Evolutionary conservation across 2,797 vertebrate genomes (phyloP).

Genomic region (Alcedo quadribrachys): DNA sequence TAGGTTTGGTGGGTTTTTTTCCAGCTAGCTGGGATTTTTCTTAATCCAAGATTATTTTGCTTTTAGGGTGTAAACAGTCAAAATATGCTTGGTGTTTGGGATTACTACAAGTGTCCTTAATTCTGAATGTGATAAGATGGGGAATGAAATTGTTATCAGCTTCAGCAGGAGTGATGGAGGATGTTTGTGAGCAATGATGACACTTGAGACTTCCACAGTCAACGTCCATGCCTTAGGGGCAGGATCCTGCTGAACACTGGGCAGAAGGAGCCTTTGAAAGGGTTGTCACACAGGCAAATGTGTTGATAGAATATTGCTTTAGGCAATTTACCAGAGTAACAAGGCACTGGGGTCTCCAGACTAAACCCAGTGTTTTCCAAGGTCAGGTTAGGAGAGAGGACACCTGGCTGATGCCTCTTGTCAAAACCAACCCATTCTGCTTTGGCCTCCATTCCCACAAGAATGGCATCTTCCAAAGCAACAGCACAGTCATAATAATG

Average conservation of each 20-base stretch:
- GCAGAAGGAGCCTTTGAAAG: not conserved
- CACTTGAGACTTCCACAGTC: not conserved
- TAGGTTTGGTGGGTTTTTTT: not conserved
- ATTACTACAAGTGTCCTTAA: not conserved
- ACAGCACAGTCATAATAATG: not conserved
- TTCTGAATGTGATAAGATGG: not conserved
- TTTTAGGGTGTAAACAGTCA: not conserved
- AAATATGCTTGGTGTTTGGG: not conserved
- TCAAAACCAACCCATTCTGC: not conserved
- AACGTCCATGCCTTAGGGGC: not conserved
- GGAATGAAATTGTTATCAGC: not conserved
- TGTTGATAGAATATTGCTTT: not conserved
- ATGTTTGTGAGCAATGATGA: not conserved
- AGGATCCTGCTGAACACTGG: not conserved
- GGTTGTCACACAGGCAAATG: rapidly evolving
- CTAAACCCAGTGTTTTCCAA: not conserved
- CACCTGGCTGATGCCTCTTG: not conserved
- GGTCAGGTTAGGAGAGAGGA: not conserved
- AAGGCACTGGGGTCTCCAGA: not conserved
- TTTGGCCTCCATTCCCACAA: not conserved
- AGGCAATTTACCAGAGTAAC: not conserved
- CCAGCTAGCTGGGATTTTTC: not conserved
- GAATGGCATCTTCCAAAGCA: not conserved
- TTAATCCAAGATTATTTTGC: not conserved
- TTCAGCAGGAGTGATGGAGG: not conserved